Percentiles rank a stretch among this genome's conserved stretches.
Conservation (phyloP, 2,797 vertebrate genomes). For the Synanceia verrucosa region DNA sequence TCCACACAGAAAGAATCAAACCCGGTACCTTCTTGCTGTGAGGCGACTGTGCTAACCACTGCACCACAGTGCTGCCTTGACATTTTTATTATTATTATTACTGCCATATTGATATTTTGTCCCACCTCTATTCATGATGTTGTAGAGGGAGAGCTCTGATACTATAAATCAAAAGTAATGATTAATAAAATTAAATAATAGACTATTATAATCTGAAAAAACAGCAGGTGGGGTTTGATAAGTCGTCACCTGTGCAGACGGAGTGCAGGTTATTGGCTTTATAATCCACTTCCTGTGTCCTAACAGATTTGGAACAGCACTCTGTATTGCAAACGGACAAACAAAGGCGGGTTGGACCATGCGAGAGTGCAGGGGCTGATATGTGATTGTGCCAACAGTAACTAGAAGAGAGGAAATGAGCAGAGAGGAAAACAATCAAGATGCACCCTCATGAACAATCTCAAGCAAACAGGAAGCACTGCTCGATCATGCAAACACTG, state of each 20-base stretch:
- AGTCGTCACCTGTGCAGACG: neutral
- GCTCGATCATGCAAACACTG: neutral
- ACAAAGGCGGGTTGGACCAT: neutral
- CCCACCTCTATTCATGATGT: too few species aligned
- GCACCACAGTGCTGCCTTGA: too few species aligned
- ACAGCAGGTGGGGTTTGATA: too few species aligned
- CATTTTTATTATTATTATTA: too few species aligned
- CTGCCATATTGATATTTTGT: too few species aligned
- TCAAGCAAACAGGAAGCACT: neutral
- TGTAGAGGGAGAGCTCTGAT: too few species aligned
- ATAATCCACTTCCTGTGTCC: neutral
- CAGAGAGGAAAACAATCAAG: neutral
- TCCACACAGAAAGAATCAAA: too few species aligned
- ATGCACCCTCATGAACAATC: neutral
- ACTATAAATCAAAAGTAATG: neutral
- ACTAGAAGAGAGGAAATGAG: neutral
- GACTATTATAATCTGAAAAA: neutral
- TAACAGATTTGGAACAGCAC: neutral
- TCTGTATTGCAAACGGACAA: neutral
- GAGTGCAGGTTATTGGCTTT: neutral
- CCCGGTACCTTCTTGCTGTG: too few species aligned
- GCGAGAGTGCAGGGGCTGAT: neutral
- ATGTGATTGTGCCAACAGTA: neutral
- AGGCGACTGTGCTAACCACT: too few species aligned
- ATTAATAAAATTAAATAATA: neutral